Evolutionary conservation across 1,140 invertebrate genomes (phyloP), one percentile per base, ranked within the genome.

Genomic region (Drosophila kepulauana): DNA sequence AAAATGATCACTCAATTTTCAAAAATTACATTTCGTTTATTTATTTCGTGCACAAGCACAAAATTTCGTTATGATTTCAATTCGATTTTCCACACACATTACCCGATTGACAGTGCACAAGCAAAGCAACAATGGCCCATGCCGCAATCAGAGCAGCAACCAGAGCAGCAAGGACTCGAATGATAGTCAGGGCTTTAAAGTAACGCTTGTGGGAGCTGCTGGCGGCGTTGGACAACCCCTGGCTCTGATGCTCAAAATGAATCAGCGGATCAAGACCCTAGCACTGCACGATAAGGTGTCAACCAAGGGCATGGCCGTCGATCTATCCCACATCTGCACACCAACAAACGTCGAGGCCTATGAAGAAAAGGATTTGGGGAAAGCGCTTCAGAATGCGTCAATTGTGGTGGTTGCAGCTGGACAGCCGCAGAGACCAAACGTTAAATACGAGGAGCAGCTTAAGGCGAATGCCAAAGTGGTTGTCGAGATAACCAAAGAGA

Each of bases 401-500:
- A 94, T 99, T 43, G 97, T 99, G 1, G 96, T 99, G 15, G 97
- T 99, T 79, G 98, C 99, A 43, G 99, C 99, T 57, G 99, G 99
- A 48, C 96, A 99, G 0, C 98, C 99, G 33, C 95, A 98, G 69
- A 99, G 99, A 93, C 98, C 98, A 48, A 98, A 95, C 65, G 97
- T 97, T 96, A 96, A 95, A 4, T 94, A 97, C 54, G 97, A 99
- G 93, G 98, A 99, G 93, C 94, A 99, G 1, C 99, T 99, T 93
- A 98, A 98, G 92, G 98, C 96, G 1, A 99, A 99, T 93, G 98
- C 98, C 16, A 96, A 96, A n/a, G 98, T 99, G 90, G 98, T 99
- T 1, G 94, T 96, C 5, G 96, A 98, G 92, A 93, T 99, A 5
- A 95, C 95, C 2, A 92, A 94, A 57, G 96, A 95, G 4, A 94